Evolutionary conservation across 2,113 vertebrate genomes (phyloP).

Genomic region (Limnothrissa miodon): DNA sequence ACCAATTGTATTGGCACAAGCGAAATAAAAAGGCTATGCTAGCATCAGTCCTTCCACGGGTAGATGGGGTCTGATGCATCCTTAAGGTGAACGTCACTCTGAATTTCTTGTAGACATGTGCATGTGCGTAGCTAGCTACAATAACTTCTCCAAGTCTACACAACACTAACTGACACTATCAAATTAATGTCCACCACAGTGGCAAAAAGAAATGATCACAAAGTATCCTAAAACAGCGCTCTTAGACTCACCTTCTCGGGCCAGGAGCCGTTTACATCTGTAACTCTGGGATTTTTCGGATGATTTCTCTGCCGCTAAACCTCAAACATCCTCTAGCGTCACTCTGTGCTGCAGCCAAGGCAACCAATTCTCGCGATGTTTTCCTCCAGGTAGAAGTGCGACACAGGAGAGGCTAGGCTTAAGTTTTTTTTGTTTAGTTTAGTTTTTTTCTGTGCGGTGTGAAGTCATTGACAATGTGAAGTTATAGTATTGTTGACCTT

Average conservation of each 20-base stretch:
- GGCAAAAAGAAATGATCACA: background rate
- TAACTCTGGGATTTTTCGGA: conserved; percentile 30
- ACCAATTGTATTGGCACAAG: background rate
- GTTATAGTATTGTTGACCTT: background rate
- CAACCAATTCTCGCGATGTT: conserved; percentile 47
- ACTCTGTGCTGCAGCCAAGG: conserved; percentile 45
- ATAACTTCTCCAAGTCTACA: background rate
- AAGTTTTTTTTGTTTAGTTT: too few species aligned
- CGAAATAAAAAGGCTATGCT: background rate
- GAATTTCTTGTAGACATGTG: conserved; percentile 21
- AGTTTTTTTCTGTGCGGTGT: background rate
- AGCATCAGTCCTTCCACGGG: conserved; percentile 12
- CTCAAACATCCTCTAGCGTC: conserved; percentile 39
- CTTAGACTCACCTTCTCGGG: conserved; percentile 25
- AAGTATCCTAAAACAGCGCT: background rate
- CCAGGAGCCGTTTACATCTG: conserved; percentile 18
- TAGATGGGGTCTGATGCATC: conserved; percentile 16
- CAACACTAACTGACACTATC: conserved; percentile 9
- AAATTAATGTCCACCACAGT: background rate
- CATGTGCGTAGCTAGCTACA: conserved; percentile 14
- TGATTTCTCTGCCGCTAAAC: conserved; percentile 26
- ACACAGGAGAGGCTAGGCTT: conserved; percentile 16
- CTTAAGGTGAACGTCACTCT: conserved; percentile 23
- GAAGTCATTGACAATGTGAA: background rate
- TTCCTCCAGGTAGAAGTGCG: conserved; percentile 8